These are phyloP conservation scores for Elanus axillaris DNA, from an alignment of 2,113 vertebrate genomes.

Conservation along the genomic window DNA sequence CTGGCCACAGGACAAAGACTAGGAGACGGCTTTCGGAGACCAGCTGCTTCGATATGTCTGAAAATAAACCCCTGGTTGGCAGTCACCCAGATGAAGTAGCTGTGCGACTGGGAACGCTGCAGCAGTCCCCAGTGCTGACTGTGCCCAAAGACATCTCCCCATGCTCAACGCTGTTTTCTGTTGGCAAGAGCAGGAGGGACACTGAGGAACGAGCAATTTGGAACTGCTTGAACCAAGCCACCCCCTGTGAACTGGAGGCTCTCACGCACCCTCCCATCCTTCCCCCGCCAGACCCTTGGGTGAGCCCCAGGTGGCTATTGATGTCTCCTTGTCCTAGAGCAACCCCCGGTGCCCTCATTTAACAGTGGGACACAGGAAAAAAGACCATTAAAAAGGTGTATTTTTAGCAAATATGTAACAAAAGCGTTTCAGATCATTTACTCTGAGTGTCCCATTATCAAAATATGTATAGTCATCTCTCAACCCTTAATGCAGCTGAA, in stretches of 20 bases:
- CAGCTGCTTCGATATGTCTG: neutral
- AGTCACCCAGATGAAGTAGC: neutral
- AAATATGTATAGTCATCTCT: neutral
- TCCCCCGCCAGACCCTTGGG: too few relatives aligned
- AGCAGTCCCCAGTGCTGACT: accelerated
- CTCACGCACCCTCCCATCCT: neutral
- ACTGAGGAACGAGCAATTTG: accelerated
- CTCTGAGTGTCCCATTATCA: neutral
- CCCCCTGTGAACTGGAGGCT: accelerated
- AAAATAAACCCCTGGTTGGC: neutral
- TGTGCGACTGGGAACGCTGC: accelerated
- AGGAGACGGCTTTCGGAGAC: neutral
- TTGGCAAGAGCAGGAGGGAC: too few relatives aligned
- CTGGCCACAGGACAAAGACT: neutral
- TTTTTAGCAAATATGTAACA: neutral
- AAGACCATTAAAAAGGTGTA: neutral
- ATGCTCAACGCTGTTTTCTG: accelerated
- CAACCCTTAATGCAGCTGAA: neutral
- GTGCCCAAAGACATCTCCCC: neutral
- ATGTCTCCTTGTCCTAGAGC: neutral
- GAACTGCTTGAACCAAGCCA: neutral
- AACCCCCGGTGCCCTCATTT: neutral
- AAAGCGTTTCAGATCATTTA: neutral
- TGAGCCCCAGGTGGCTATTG: neutral
- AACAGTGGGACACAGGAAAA: neutral